Evolutionary conservation across 2,113 vertebrate species (phyloP), one percentile per base, ranked within the genome.

Genomic region (Caretta caretta): DNA sequence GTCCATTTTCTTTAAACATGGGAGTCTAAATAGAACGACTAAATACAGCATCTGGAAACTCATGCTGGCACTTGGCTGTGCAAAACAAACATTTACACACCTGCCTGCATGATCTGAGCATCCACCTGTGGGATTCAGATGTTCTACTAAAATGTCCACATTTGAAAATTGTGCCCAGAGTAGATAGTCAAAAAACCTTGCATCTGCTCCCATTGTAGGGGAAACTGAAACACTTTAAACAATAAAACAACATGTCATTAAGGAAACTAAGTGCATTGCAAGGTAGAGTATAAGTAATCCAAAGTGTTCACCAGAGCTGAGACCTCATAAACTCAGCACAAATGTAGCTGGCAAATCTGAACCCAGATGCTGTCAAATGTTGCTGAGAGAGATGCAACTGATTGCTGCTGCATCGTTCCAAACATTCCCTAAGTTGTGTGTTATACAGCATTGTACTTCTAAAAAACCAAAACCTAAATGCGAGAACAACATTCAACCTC

Each of bases 401-500:
- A 94, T 84, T 1, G 3, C 53, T 7, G 86, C 53, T 88, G 57
- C 87, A 87, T 83, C 59, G 88, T 51, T 38, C 42, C 81, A 84
- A 83, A 81, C 0, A 46, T 25, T 53, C 72, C 81, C 87, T 94
- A 86, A 10, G 69, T 27, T 38, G 35, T 59, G 65, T 84, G 46
- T 46, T 48, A 94, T 79, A 92, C 92, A 95, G 80, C 56, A 93
- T 24, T 27, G 78, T 3, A 38, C 3, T 76, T 29, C 75, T 46
- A 27, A 78, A 48, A 78, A 7, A 78, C 12, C 29, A 49, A 82
- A 80, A 72, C 51, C 83, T 92, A 83, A 86, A 89, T 5, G 59
- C 42, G 57, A 97, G 79, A 95, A 27, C 42, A 78, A 95, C 90
- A 89, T 94, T 95, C 94, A 96, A 93, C 90, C 92, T 89, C 92